Conservation (phyloP, 2,113 vertebrate genomes). For the Motacilla tschutschensis region DNA sequence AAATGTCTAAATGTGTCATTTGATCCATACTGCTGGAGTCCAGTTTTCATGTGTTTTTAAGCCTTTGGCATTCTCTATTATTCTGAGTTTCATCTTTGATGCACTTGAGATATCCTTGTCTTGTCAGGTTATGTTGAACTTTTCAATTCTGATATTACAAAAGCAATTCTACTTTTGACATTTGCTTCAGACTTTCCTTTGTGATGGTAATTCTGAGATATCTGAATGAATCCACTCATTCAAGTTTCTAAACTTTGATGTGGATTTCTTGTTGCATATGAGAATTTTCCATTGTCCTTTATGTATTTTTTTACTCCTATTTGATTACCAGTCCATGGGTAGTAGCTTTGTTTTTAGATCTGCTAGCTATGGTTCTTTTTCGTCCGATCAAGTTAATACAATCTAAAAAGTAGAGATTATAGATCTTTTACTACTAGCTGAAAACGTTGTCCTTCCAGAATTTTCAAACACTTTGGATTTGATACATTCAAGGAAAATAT, state of each 20-base stretch:
- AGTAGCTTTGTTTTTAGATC: not conserved
- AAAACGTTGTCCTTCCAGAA: not conserved
- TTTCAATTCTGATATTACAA: constrained; percentile 3
- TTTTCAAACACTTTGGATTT: not conserved
- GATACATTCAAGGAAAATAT: not conserved
- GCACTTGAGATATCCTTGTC: not conserved
- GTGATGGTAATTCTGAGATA: constrained; percentile 29
- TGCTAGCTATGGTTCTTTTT: not conserved
- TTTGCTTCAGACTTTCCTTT: constrained; percentile 19
- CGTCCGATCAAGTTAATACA: not conserved
- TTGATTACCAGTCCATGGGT: not conserved
- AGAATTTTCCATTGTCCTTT: not conserved
- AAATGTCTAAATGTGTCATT: not conserved
- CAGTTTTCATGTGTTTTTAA: not conserved
- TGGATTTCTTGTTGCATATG: not conserved
- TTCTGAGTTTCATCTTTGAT: not conserved
- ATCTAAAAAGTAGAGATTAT: not conserved
- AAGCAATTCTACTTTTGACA: constrained; percentile 25
- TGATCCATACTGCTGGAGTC: not conserved
- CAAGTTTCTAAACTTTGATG: constrained; percentile 32
- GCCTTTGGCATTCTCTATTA: not conserved
- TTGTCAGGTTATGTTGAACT: not conserved
- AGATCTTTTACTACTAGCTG: not conserved
- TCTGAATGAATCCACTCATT: constrained; percentile 13
- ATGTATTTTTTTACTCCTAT: not conserved